Percentiles rank a stretch among this genome's conserved stretches.
phyloP scores from a whole-genome alignment of 2,888 invertebrate species.

The Drosophila emarginata region DNA sequence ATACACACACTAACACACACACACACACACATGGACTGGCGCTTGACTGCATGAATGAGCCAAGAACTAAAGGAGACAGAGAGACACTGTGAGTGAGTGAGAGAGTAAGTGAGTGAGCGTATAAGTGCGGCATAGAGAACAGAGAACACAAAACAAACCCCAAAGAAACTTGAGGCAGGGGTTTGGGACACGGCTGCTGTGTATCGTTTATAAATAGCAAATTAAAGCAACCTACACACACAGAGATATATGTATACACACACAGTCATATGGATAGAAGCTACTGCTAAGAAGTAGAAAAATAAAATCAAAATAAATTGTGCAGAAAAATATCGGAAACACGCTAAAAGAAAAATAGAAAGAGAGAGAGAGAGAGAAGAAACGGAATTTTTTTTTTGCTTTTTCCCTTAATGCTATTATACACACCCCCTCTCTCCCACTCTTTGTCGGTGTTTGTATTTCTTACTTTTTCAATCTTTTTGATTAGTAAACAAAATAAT shows the following conservation, averaged over 20 bases:
- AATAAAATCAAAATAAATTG: constrained; percentile 41
- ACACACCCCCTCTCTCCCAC: background rate
- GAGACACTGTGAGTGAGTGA: constrained; percentile 17
- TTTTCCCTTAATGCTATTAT: background rate
- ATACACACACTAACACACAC: constrained; percentile 16
- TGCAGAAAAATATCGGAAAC: constrained; percentile 45
- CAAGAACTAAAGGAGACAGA: constrained; percentile 1
- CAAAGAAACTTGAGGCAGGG: constrained; percentile 32
- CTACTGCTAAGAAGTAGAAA: constrained; percentile 7
- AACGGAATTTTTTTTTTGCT: constrained; percentile 27
- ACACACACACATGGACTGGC: constrained; percentile 15
- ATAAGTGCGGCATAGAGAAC: background rate
- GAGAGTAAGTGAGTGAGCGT: background rate
- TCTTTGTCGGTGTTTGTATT: too few relatives aligned
- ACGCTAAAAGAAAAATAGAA: too few relatives aligned
- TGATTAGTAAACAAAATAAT: constrained; percentile 49
- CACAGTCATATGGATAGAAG: constrained; percentile 8
- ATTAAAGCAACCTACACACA: constrained; percentile 37
- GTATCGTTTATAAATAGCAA: constrained; percentile 49
- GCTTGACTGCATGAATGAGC: constrained; percentile 35
- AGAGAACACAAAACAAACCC: constrained; percentile 27
- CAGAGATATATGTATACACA: constrained; percentile 1
- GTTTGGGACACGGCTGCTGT: background rate
- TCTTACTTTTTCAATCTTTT: constrained; percentile 1
- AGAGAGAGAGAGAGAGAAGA: constrained; percentile 32